phyloP scores from a whole-genome alignment of 1,140 invertebrate genomes.

The Probaryconus sp. region DNA sequence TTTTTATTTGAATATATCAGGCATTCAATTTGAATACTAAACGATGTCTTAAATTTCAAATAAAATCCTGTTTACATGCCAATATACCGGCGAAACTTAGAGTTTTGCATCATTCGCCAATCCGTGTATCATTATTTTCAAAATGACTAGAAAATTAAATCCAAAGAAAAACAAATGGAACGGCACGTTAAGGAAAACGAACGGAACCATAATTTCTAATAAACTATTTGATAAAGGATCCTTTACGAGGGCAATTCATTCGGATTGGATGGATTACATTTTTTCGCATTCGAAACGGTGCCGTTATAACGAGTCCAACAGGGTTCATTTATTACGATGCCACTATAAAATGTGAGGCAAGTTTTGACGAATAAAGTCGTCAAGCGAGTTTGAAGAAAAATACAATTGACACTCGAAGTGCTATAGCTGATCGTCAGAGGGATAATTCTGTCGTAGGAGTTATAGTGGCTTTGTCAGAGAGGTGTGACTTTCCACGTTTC shows the following conservation, averaged over 20 bases:
- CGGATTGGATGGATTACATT: too few species aligned
- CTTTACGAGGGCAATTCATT: too few species aligned
- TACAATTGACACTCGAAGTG: conserved; percentile 40
- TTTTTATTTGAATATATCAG: conserved; percentile 43
- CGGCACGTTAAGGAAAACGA: too few species aligned
- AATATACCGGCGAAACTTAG: background rate
- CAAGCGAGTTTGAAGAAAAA: conserved; percentile 37
- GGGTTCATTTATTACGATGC: conserved; percentile 2
- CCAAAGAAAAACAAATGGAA: too few species aligned
- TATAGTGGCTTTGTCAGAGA: conserved; percentile 58
- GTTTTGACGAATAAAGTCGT: conserved; percentile 53
- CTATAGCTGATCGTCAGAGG: conserved; percentile 33
- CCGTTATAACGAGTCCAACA: conserved; percentile 1
- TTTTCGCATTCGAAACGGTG: too few species aligned
- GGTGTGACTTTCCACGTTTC: conserved; percentile 73
- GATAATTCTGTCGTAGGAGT: conserved; percentile 50
- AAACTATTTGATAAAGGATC: too few species aligned
- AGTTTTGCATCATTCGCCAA: too few species aligned
- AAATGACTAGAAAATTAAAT: too few species aligned
- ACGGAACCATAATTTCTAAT: too few species aligned
- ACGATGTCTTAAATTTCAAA: conserved; percentile 42
- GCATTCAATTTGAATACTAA: conserved; percentile 40
- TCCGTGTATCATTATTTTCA: too few species aligned
- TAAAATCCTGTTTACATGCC: conserved; percentile 13
- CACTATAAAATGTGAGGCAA: conserved; percentile 6